Percentiles rank a stretch among this genome's conserved stretches.
Evolutionary conservation across 1,140 invertebrate genomes (phyloP).

Genomic region (Goniozus legneri): DNA sequence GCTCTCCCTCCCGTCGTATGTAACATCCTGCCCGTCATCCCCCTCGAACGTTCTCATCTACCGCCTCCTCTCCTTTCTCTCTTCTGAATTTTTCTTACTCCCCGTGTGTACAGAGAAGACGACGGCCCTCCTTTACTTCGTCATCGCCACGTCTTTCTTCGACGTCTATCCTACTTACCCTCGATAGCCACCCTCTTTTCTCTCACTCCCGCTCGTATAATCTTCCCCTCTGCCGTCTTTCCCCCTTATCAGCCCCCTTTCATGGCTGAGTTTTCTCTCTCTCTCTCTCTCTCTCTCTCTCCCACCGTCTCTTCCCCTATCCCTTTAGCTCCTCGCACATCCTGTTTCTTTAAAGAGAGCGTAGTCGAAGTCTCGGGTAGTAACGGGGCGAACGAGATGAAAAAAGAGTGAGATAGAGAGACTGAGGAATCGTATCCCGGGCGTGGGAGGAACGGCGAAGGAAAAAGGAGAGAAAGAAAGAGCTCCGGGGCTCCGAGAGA

Average conservation of each 20-base stretch:
- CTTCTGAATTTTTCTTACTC: slow-evolving; percentile 4
- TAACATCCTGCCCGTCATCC: slow-evolving; percentile 7
- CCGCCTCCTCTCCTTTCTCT: slow-evolving; percentile 5
- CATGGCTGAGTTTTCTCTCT: slow-evolving; percentile 12
- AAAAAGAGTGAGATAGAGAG: slow-evolving; percentile 3
- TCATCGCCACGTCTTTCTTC: slow-evolving; percentile 2
- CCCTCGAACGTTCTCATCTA: slow-evolving; percentile 4
- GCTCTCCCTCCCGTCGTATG: slow-evolving; percentile 5
- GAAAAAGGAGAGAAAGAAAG: not conserved
- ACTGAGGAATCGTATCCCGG: not conserved
- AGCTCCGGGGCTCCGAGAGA: too few species aligned
- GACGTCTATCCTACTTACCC: slow-evolving; percentile 2
- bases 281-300: slow-evolving; percentile 16
- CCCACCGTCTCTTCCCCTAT: slow-evolving; percentile 4
- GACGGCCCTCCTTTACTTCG: not conserved
- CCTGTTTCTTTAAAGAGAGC: slow-evolving; percentile 24
- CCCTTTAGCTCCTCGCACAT: slow-evolving; percentile 21
- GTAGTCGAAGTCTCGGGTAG: too few species aligned
- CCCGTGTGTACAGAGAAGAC: slow-evolving; percentile 19
- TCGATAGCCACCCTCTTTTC: slow-evolving; percentile 13
- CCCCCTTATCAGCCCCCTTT: slow-evolving; percentile 18
- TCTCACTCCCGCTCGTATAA: slow-evolving; percentile 16
- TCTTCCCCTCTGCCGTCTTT: slow-evolving; percentile 11
- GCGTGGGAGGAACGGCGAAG: slow-evolving; percentile 2
- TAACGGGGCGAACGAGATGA: not conserved